A percentile compares a stretch with the other conserved stretches of the same genome.
Evolutionary conservation across 2,888 invertebrate species (phyloP).

Genomic region (Cosmia pyralina): DNA sequence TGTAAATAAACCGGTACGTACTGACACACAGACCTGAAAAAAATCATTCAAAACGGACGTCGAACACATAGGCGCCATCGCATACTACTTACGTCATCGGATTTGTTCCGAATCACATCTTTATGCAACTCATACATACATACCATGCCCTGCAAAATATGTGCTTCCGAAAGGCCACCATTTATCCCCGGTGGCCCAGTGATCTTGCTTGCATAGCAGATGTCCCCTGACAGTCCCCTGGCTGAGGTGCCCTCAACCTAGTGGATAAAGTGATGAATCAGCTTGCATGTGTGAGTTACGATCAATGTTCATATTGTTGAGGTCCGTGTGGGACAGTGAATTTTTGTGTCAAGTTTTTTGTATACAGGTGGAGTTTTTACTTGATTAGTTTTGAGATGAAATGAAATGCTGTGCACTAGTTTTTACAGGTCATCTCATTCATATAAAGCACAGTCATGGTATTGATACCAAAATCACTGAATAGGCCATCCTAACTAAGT

Average conservation of each 20-base stretch:
- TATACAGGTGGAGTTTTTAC: constrained; percentile 24
- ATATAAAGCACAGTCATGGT: neutral
- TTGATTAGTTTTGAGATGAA: neutral
- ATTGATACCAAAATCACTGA: neutral
- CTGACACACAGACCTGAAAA: neutral
- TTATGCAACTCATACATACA: constrained; percentile 31
- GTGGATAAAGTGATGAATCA: constrained; percentile 47
- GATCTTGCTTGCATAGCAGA: constrained; percentile 54
- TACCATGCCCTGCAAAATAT: constrained; percentile 51
- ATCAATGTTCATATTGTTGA: constrained; percentile 37
- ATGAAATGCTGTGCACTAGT: neutral
- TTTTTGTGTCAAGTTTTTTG: constrained; percentile 25
- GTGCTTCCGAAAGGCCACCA: constrained; percentile 17
- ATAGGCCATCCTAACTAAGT: neutral
- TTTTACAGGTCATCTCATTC: neutral
- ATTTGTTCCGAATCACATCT: constrained; percentile 24
- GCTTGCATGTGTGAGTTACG: constrained; percentile 43
- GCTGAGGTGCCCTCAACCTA: constrained; percentile 23
- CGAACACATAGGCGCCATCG: neutral
- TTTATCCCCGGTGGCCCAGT: constrained; percentile 21
- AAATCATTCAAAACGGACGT: neutral
- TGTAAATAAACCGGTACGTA: neutral
- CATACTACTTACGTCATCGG: neutral
- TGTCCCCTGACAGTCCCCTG: constrained; percentile 7
- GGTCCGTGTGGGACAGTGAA: constrained; percentile 16